Evolutionary conservation across 1,140 invertebrate genomes (phyloP), one percentile per base, ranked within the genome.

Genomic region (Scaptomyza montana): DNA sequence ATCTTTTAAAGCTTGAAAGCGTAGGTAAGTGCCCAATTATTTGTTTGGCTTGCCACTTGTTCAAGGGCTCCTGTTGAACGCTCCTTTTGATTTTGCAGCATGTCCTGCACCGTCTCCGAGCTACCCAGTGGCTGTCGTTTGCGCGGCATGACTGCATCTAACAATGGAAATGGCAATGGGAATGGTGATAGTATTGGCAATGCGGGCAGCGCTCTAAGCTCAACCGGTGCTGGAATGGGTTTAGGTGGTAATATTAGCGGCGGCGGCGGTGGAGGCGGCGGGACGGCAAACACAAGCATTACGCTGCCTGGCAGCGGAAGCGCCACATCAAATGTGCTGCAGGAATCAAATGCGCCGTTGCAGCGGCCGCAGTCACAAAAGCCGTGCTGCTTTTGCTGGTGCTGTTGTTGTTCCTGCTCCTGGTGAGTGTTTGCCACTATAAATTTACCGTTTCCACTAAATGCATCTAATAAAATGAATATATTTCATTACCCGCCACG

Each of bases 341-440:
- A 90, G 72, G 84, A 90, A 56, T 87, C 76, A 36, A 89, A 90
- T 67, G 79, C 77, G 59, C 70, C 81, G 74, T 71, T 87, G 56
- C 90, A 89, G 60, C 80, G 77, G 33, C 80, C 80, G 55, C 79
- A 87, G 21, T 91, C 91, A 36, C 91, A 90, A 73, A 93, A 93
- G 79, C 93, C 92, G 68, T 95, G 95, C 90, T 95, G 94, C 78
- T 93, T 95, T 62, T 95, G 94, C 75, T 95, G 95, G 94, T 95
- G 94, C 85, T 95, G 95, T 87, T 95, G 94, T 90, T 95, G 95
- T 92, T 95, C 94, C 92, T 95, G 95, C 93, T 94, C 94, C 92
- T 95, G 94, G 95, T 95, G 93, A 92, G 92, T 59, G 12, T 16
- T 8, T 10, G 12, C 90, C 72, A 50, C 7, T 66, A 36, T 9